Base-by-base conservation (phyloP, 2,888 invertebrate species). In the Pristionchus entomophagus region DNA sequence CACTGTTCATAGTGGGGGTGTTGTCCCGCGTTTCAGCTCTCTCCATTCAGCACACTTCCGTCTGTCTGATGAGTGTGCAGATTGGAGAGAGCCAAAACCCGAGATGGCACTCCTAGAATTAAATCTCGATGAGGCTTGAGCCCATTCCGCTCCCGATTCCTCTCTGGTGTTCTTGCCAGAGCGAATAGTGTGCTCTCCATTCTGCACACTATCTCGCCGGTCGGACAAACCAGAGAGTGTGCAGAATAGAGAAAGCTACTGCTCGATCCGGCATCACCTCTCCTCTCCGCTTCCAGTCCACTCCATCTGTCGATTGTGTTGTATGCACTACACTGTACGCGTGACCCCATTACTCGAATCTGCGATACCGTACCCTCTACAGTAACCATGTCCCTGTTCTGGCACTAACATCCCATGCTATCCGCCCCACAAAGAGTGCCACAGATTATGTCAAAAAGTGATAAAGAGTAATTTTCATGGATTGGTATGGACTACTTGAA, bases 81-180 rank as follows among this genome's bases (percentile, higher is more conserved):
- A n/a, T n/a, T n/a, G n/a, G n/a, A n/a, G n/a, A n/a, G n/a, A n/a
- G n/a, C n/a, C n/a, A n/a, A n/a, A n/a, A n/a, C n/a, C n/a, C n/a
- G n/a, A n/a, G n/a, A n/a, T n/a, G n/a, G n/a, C n/a, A n/a, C n/a
- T n/a, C n/a, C n/a, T n/a, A n/a, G n/a, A n/a, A 45, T n/a, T 35
- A 69, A 69, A 69, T 69, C 69, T 69, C 65, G 65, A 65, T 65
- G 65, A 65, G n/a, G n/a, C n/a, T n/a, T n/a, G n/a, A n/a, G n/a
- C n/a, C n/a, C n/a, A n/a, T n/a, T n/a, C n/a, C n/a, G n/a, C n/a
- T n/a, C n/a, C n/a, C n/a, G n/a, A n/a, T n/a, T n/a, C n/a, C n/a
- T n/a, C n/a, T n/a, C n/a, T n/a, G n/a, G n/a, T n/a, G n/a, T n/a
- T n/a, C n/a, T n/a, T n/a, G n/a, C n/a, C n/a, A n/a, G n/a, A n/a